phyloP scores from a whole-genome alignment of 2,888 invertebrate genomes.

The Nomada fucata region DNA sequence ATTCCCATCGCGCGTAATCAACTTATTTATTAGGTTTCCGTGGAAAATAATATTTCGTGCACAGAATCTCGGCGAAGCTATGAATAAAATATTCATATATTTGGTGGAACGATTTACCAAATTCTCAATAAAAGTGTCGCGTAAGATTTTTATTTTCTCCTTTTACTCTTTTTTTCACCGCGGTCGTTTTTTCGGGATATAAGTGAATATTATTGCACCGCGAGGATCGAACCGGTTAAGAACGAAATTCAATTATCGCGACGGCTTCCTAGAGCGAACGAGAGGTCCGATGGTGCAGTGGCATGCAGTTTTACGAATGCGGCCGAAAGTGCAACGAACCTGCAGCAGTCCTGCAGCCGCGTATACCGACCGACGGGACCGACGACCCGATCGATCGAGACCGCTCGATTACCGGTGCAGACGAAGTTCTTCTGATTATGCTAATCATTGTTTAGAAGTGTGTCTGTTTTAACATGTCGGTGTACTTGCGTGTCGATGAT shows the following conservation, averaged over 20 bases:
- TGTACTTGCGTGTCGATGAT: neutral
- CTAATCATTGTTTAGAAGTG: constrained; percentile 54
- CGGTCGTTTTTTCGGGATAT: no score
- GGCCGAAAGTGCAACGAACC: constrained; percentile 70
- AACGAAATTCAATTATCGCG: constrained; percentile 57
- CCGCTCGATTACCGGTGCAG: constrained; percentile 65
- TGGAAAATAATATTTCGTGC: no score
- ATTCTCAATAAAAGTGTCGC: neutral
- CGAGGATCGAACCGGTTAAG: constrained; percentile 48
- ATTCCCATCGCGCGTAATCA: neutral
- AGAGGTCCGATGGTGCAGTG: constrained; percentile 56
- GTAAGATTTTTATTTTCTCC: neutral
- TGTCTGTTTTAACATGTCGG: neutral
- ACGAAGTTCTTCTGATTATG: constrained; percentile 58
- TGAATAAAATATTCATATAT: no score
- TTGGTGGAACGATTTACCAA: neutral
- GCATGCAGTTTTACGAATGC: constrained; percentile 69
- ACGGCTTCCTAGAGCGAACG: constrained; percentile 21
- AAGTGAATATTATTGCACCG: neutral
- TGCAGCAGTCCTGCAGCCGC: constrained; percentile 67
- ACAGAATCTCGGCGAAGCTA: no score
- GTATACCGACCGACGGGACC: constrained; percentile 55
- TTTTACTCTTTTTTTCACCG: no score
- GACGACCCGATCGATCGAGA: constrained; percentile 68
- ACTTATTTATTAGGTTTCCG: no score